Percentiles rank a stretch among this genome's conserved stretches.
Conservation (phyloP, 1,140 invertebrate genomes). For the Drosophila nebulosa region DNA sequence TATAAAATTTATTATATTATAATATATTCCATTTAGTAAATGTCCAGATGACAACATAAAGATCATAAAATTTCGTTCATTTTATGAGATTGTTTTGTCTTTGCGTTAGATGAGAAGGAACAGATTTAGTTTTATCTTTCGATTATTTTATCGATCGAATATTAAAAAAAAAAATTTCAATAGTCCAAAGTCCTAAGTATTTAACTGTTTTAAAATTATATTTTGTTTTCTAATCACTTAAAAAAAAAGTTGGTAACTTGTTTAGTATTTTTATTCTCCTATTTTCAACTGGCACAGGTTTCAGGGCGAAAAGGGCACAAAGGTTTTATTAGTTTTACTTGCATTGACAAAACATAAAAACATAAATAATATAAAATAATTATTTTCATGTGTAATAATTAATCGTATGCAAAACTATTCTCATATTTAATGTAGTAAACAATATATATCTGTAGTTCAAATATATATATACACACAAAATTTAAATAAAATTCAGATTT, state of each 20-base stretch:
- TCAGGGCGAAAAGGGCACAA: slow-evolving; percentile 45
- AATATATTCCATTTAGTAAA: slow-evolving; percentile 27
- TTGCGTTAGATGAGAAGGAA: too few relatives aligned
- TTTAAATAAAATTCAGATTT: neutral
- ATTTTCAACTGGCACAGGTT: slow-evolving; percentile 19
- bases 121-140: too few relatives aligned
- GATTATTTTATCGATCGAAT: too few relatives aligned
- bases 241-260: too few relatives aligned
- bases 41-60: slow-evolving; percentile 54
- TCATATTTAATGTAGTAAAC: slow-evolving; percentile 22
- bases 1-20: slow-evolving; percentile 27
- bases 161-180: too few relatives aligned
- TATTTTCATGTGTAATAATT: neutral
- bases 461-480: neutral
- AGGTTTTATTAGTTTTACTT: neutral
- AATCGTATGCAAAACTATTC: slow-evolving; percentile 11
- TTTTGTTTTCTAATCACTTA: too few relatives aligned
- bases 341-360: neutral
- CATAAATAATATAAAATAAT: slow-evolving; percentile 5
- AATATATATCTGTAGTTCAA: slow-evolving; percentile 2
- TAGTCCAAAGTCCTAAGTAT: too few relatives aligned
- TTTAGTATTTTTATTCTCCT: neutral
- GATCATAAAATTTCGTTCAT: neutral
- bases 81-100: too few relatives aligned
- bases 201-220: neutral